Evolutionary conservation across 92 coral and sea anemone species (phyloP), one percentile per base, ranked within the genome.

Genomic region (Actinernus sp.): DNA sequence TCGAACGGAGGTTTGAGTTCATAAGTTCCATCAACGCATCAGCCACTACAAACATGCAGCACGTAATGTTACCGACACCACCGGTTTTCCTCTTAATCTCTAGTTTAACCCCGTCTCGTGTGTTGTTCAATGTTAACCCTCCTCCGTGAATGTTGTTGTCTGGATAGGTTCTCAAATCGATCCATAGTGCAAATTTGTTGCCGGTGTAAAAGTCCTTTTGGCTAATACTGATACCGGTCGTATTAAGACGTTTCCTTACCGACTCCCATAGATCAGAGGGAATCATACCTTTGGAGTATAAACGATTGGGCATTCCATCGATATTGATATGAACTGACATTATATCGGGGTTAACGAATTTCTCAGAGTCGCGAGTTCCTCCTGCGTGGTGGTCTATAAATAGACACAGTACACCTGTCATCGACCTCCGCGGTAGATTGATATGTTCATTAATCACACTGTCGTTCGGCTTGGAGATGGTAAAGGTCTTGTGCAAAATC

Each of bases 321-420:
- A 71, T 34, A 40, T 57, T 78, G 2, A 78, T 2, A 3, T 26
- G 8, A 11, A 78, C 52, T 22, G 69, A 55, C 34, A 0, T 59
- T 0, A 68, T 71, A 53, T 44, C 52, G 6, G 85, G 71, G 47
- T 58, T 69, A 26, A 56, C 85, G 48, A 78, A 78, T 14, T 58
- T 78, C n/a, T 79, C 86, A 4, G 86, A 79, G 25, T 71, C 86
- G 27, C 86, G 21, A 36, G 65, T 33, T 39, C 86, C 86, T 1
- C 45, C 73, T 12, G 65, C 31, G 18, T 60, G 41, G 32, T 22
- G 19, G 19, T 61, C 85, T 31, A 63, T 57, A 51, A 78, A 78
- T 13, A 68, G 21, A 26, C 71, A 58, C 0, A 78, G 31, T 10
- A 79, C 28, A n/a, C 86, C 86, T 23, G 86, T 79, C 80, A 79